Percentiles rank a stretch among this genome's conserved stretches.
These are phyloP conservation scores for Melanotaenia pygmaea DNA, from an alignment of 2,797 vertebrate genomes.

Conservation along the genomic window DNA sequence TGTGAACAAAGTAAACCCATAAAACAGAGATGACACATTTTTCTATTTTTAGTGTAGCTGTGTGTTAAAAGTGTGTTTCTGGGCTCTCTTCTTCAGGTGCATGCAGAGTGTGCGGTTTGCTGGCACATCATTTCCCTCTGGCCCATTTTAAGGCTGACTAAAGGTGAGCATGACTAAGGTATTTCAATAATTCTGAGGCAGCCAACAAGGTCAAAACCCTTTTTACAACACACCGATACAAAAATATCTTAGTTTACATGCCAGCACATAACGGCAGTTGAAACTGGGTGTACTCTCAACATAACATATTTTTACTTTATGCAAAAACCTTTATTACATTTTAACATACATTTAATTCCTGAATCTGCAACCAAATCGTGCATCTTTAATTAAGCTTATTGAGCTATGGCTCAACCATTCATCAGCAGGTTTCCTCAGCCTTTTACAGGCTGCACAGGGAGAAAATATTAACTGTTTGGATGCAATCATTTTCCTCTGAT, in stretches of 20 bases:
- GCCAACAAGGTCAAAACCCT: constrained; percentile 41
- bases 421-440: constrained; percentile 36
- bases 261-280: not conserved
- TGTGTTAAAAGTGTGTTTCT: constrained; percentile 38
- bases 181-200: constrained; percentile 43
- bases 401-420: not conserved
- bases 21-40: constrained; percentile 25
- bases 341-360: not conserved
- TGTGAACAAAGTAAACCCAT: constrained; percentile 22
- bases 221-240: constrained; percentile 11
- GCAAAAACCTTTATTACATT: not conserved
- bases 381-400: not conserved
- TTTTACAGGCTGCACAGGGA: constrained; percentile 58
- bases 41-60: constrained; percentile 59
- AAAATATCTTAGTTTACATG: constrained; percentile 4
- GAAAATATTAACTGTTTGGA: constrained; percentile 69
- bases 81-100: constrained; percentile 38
- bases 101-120: constrained; percentile 16
- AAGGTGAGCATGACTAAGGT: constrained; percentile 53
- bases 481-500: constrained; percentile 69
- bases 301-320: not conserved
- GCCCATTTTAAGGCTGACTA: constrained; percentile 36
- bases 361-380: not conserved
- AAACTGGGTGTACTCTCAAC: not conserved
- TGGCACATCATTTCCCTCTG: constrained; percentile 41